Base-by-base conservation (phyloP, 2,113 vertebrate genomes). In the Aptenodytes patagonicus region DNA sequence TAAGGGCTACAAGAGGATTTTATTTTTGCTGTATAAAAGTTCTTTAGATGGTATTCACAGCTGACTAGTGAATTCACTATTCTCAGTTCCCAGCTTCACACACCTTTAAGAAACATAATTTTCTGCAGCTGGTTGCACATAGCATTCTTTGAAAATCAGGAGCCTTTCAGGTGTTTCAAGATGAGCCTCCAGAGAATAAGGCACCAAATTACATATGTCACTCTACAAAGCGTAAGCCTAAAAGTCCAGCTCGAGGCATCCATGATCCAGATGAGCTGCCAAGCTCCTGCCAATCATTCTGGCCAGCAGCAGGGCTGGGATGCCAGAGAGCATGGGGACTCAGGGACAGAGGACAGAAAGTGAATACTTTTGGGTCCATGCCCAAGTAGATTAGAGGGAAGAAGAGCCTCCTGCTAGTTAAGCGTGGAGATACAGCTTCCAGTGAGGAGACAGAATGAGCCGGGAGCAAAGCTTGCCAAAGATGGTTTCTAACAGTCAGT, bases 341-440 rank as follows among this genome's bases (percentile, higher is more conserved):
- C 0, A 0, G 32, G 47, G 15, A 34, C 52, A 84, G n/a, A 47
- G 26, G 32, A 81, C 46, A 84, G 32, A 57, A 16, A 44, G 36
- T 18, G 17, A 88, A 90, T 17, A 52, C 34, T 83, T 88, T 83
- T 90, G 70, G 70, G 92, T 57, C 40, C n/a, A 49, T 46, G 78
- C 66, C 92, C 73, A 94, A 93, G 28, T n/a, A 90, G 78, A 68
- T 93, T 72, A 89, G 25, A 49, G 78, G n/a, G 60, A 95, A 93
- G 85, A 96, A 89, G 87, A 90, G 57, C 70, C 79, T 95, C 82
- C 85, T 95, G 75, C 49, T 90, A 93, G 62, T 83, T 87, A 80
- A 90, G 78, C 52, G 69, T 64, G 52, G 73, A 94, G 70, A 61
- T 73, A 38, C 36, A 81, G 66, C 66, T 90, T 95, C 85, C 93